A percentile compares a stretch with the other conserved stretches of the same genome.
These are phyloP conservation scores for Selene dorsalis DNA, from an alignment of 2,797 vertebrate species.

Conservation along the genomic window DNA sequence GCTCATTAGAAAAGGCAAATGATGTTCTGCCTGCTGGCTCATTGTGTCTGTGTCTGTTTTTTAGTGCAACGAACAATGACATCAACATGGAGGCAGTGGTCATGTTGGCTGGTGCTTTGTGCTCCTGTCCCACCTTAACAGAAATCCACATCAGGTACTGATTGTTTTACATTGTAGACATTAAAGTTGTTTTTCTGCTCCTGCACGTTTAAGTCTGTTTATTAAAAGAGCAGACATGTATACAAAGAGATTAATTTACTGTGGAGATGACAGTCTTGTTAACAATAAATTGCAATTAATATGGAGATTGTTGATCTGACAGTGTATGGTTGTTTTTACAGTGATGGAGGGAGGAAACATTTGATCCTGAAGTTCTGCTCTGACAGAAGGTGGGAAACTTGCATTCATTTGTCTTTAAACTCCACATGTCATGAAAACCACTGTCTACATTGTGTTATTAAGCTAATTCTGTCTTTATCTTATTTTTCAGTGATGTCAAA, in stretches of 20 bases:
- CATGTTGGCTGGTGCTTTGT: slow-evolving; percentile 80
- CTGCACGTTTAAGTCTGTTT: neutral
- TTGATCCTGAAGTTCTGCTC: slow-evolving; percentile 79
- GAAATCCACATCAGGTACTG: slow-evolving; percentile 85
- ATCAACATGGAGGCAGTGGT: slow-evolving; percentile 80
- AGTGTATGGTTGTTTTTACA: slow-evolving; percentile 69
- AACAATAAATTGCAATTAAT: neutral
- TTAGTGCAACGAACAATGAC: slow-evolving; percentile 86
- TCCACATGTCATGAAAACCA: neutral
- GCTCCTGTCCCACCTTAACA: slow-evolving; percentile 62
- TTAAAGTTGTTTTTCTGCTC: slow-evolving; percentile 4
- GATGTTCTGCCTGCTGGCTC: neutral
- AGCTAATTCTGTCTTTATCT: neutral
- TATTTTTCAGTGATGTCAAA: slow-evolving; percentile 43
- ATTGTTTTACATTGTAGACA: neutral
- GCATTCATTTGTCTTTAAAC: neutral
- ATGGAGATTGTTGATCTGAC: neutral
- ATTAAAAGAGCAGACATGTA: neutral
- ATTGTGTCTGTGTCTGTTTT: slow-evolving; percentile 40
- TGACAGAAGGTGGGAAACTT: slow-evolving; percentile 80
- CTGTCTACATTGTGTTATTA: neutral
- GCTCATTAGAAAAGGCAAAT: neutral
- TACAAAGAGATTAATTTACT: neutral
- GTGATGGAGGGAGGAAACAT: slow-evolving; percentile 74
- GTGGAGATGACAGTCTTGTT: neutral